Conservation (phyloP, 2,113 vertebrate genomes). For the Serilophus lunatus region DNA sequence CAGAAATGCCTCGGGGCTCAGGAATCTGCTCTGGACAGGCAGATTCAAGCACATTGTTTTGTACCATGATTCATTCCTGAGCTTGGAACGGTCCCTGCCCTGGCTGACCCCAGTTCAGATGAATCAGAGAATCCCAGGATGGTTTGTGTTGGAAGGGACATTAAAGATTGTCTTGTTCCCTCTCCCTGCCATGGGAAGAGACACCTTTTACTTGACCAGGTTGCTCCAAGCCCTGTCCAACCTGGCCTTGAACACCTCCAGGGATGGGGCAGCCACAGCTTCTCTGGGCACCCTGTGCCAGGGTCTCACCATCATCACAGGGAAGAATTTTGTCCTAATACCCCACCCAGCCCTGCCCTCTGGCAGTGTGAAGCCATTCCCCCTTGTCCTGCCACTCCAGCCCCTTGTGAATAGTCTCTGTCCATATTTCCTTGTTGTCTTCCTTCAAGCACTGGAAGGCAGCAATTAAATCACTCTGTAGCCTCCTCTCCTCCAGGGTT, state of each 20-base stretch:
- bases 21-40: not conserved
- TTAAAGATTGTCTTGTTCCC: not conserved
- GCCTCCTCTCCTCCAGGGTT: not conserved
- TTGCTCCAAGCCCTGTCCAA: rapidly evolving
- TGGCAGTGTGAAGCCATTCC: not conserved
- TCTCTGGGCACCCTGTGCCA: not conserved
- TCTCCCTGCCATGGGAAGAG: not conserved
- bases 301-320: no score
- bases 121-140: not conserved
- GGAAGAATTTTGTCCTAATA: not conserved
- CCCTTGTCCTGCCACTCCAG: not conserved
- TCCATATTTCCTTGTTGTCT: not conserved
- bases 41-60: not conserved
- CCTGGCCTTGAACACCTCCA: not conserved
- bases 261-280: not conserved
- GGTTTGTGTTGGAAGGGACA: not conserved
- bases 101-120: rapidly evolving
- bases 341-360: not conserved
- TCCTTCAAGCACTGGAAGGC: not conserved
- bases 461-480: not conserved
- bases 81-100: not conserved
- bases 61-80: not conserved
- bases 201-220: rapidly evolving
- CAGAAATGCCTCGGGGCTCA: not conserved
- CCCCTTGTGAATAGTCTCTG: not conserved